phyloP scores from a whole-genome alignment of 92 coral and sea anemone species.

The Isaurus tuberculatus region DNA sequence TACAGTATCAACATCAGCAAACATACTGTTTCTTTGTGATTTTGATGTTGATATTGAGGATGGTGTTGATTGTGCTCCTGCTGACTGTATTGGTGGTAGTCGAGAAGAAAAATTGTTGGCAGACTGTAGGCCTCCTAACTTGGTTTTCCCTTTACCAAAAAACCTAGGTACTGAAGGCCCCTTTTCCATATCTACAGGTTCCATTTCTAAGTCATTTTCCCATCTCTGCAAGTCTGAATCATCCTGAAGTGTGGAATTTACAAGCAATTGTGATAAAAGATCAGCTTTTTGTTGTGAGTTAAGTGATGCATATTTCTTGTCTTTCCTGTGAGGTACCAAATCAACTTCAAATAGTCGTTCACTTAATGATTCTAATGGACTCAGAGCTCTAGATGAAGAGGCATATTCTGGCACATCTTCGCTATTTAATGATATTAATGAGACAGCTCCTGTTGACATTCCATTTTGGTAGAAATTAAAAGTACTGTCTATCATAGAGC shows the following conservation, averaged over 20 bases:
- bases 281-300: slow-evolving; percentile 86
- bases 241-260: slow-evolving; percentile 82
- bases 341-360: slow-evolving; percentile 89
- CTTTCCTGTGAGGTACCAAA: slow-evolving; percentile 58
- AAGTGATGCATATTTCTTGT: slow-evolving; percentile 69
- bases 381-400: slow-evolving; percentile 82
- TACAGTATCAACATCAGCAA: slow-evolving; percentile 39
- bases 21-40: slow-evolving; percentile 12
- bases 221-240: slow-evolving; percentile 79
- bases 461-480: slow-evolving; percentile 93
- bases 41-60: slow-evolving; percentile 1
- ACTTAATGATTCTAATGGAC: slow-evolving; percentile 81
- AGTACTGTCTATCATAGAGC: slow-evolving; percentile 91
- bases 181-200: slow-evolving; percentile 32
- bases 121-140: slow-evolving; percentile 66
- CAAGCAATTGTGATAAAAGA: slow-evolving; percentile 82
- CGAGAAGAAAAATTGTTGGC: slow-evolving; percentile 73
- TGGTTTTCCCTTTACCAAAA: slow-evolving; percentile 52
- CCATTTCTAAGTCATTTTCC: slow-evolving; percentile 49
- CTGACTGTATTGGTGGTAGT: slow-evolving; percentile 89
- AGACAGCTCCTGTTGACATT: slow-evolving; percentile 95
- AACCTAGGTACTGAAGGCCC: slow-evolving; percentile 42
- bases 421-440: slow-evolving; percentile 84
- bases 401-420: slow-evolving; percentile 76
- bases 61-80: slow-evolving; percentile 74